A percentile compares a stretch with the other conserved stretches of the same genome.
phyloP scores from a whole-genome alignment of 1,140 invertebrate species.

The Drosophila trapezifrons region DNA sequence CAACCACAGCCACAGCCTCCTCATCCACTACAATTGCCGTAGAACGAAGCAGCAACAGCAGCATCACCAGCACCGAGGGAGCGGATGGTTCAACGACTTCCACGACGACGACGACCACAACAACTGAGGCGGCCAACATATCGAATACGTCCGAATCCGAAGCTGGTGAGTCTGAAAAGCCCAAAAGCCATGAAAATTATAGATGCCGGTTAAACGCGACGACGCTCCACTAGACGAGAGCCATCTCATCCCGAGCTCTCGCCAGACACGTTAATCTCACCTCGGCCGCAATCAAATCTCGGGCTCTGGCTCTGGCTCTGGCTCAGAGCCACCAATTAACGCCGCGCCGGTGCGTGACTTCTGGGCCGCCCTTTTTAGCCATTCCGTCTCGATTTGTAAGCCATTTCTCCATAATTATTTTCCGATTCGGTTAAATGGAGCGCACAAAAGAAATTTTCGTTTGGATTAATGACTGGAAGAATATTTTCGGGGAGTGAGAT shows the following conservation, averaged over 20 bases:
- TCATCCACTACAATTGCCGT: conserved; percentile 62
- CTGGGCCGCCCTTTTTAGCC: conserved; percentile 49
- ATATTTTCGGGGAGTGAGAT: conserved; percentile 33
- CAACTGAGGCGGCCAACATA: conserved; percentile 54
- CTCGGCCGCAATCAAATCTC: conserved; percentile 64
- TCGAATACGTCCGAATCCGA: conserved; percentile 67
- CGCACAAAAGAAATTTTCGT: conserved; percentile 62
- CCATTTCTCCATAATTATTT: conserved; percentile 73
- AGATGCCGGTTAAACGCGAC: conserved; percentile 47
- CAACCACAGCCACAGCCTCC: conserved; percentile 49
- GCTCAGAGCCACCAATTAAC: conserved; percentile 74
- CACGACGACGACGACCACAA: conserved; percentile 45
- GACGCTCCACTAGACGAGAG: conserved; percentile 37
- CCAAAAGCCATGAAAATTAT: conserved; percentile 71
- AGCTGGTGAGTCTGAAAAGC: conserved; percentile 71
- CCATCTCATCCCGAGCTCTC: conserved; percentile 43
- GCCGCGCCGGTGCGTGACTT: conserved; percentile 53
- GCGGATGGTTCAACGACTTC: conserved; percentile 77
- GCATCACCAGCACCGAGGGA: conserved; percentile 29
- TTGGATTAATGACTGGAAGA: conserved; percentile 67
- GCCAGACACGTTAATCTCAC: conserved; percentile 72
- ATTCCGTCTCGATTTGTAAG: conserved; percentile 60
- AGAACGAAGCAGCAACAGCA: conserved; percentile 62
- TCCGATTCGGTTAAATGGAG: conserved; percentile 72
- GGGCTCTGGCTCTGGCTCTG: conserved; percentile 29